Percentiles rank a stretch among this genome's conserved stretches.
Conservation (phyloP, 2,888 invertebrate species). For the Sympetrum striolatum region DNA sequence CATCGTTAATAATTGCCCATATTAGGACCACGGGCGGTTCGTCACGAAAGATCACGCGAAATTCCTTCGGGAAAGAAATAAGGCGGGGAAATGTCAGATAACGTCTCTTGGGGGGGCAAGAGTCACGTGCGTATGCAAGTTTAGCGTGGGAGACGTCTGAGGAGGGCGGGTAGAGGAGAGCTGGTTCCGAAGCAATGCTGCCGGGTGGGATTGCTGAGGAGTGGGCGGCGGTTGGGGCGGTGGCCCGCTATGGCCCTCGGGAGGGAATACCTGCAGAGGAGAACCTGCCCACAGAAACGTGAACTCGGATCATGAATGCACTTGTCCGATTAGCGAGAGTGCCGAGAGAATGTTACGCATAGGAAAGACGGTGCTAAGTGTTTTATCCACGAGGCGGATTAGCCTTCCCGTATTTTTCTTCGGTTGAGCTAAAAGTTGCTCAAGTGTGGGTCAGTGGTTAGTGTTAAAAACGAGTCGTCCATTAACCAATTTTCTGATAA, state of each 20-base stretch:
- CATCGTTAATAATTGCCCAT: background rate
- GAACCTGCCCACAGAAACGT: background rate
- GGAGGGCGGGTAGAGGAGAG: background rate
- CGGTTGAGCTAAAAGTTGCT: too few relatives aligned
- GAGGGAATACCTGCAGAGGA: background rate
- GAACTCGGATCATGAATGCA: background rate
- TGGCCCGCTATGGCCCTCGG: background rate
- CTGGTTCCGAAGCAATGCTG: conserved; percentile 21
- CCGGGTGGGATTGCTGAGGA: conserved; percentile 16
- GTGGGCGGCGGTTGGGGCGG: conserved; percentile 12
- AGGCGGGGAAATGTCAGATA: background rate
- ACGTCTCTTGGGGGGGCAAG: background rate
- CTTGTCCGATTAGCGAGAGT: background rate
- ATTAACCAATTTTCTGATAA: too few relatives aligned
- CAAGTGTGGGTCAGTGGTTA: too few relatives aligned
- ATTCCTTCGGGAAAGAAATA: background rate
- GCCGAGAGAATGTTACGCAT: background rate
- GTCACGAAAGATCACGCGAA: background rate
- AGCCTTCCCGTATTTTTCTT: background rate
- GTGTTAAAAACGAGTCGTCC: too few relatives aligned
- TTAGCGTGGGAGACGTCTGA: background rate
- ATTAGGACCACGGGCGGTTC: background rate
- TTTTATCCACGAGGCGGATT: background rate
- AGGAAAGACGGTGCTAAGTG: background rate
- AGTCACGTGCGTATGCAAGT: background rate